Conservation (phyloP, 2,888 invertebrate species). For the Gnatocerus cornutus region DNA sequence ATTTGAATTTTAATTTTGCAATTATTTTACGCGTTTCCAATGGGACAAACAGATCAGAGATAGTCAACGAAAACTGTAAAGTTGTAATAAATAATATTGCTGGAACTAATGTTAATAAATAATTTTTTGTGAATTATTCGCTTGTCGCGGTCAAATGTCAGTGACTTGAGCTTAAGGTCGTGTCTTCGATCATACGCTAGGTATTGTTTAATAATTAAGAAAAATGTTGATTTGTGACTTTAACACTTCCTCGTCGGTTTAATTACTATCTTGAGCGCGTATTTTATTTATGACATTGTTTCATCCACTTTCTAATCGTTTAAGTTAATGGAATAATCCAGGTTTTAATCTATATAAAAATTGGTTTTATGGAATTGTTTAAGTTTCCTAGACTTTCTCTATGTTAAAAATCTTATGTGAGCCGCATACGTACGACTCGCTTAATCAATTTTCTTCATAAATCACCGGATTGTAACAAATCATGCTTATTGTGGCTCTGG, state of each 20-base stretch:
- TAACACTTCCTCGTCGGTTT: slow-evolving; percentile 34
- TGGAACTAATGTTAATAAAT: slow-evolving; percentile 31
- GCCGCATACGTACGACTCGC: slow-evolving; percentile 21
- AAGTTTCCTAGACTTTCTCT: slow-evolving; percentile 25
- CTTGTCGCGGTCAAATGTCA: slow-evolving; percentile 40
- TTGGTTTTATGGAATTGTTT: slow-evolving; percentile 21
- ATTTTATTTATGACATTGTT: slow-evolving; percentile 34
- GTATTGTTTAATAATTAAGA: slow-evolving; percentile 37
- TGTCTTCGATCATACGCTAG: slow-evolving; percentile 23
- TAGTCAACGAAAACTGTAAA: slow-evolving; percentile 10
- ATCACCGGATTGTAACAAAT: slow-evolving; percentile 46
- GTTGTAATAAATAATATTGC: slow-evolving; percentile 22
- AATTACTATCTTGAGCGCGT: slow-evolving; percentile 26
- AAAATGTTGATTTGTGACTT: slow-evolving; percentile 26
- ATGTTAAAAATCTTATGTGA: slow-evolving; percentile 29
- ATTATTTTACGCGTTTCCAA: slow-evolving; percentile 30
- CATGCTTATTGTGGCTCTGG: slow-evolving; percentile 42
- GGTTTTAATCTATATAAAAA: slow-evolving; percentile 28
- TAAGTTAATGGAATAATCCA: slow-evolving; percentile 25
- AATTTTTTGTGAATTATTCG: slow-evolving; percentile 36
- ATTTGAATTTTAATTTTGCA: slow-evolving; percentile 38
- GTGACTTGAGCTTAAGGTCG: slow-evolving; percentile 35
- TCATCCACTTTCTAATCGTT: slow-evolving; percentile 39
- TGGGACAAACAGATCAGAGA: slow-evolving; percentile 21
- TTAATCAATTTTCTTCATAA: slow-evolving; percentile 34